Base-by-base conservation (phyloP, 1,140 invertebrate genomes). In the Hylaeus volcanicus region DNA sequence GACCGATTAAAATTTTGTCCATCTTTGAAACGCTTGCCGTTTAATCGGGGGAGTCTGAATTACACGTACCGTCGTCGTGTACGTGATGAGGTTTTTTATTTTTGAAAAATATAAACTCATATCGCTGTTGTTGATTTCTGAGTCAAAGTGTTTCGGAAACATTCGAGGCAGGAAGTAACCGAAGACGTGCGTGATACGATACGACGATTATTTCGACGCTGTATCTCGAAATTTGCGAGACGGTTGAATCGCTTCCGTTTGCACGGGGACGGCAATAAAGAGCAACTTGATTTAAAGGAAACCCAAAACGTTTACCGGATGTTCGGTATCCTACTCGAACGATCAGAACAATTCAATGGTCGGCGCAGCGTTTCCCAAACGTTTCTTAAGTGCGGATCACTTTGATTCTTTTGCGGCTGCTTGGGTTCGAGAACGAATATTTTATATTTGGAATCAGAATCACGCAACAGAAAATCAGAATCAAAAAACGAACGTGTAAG, bases 121-220 rank as follows among this genome's bases (percentile, higher is more conserved):
- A 79, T 79, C 70, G 77, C 63, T 79, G 77, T 79, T 79, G 74
- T 74, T 45, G 61, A 56, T 79, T 79, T 61, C 41, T 8, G 71
- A 66, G 51, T 79, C 26, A 74, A 1, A 79, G 12, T 41, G 58
- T 14, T 26, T 51, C 26, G 51, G 45, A 43, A 61, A 14, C 12
- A 0, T 26, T 63, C 11, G 8, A 15, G 43, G 11, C 14, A 53
- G 8, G 48, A 72, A 11, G 14, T 11, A 37, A 63, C 6, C 14
- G 9, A 64, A 60, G 45, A 6, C 2, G 45, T 48, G 5, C 45
- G 45, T 51, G 51, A 11, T 51, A 51, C 51, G 61, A 58, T 65
- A 39, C 1, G 39, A 12, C 43, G 53, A 65, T 65, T 26, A 26
- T 71, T 64, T 78, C 53, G 77, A 76, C 9, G 63, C 68, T 72